Base-by-base conservation (phyloP, 2,113 vertebrate genomes). In the Prunella himalayana region DNA sequence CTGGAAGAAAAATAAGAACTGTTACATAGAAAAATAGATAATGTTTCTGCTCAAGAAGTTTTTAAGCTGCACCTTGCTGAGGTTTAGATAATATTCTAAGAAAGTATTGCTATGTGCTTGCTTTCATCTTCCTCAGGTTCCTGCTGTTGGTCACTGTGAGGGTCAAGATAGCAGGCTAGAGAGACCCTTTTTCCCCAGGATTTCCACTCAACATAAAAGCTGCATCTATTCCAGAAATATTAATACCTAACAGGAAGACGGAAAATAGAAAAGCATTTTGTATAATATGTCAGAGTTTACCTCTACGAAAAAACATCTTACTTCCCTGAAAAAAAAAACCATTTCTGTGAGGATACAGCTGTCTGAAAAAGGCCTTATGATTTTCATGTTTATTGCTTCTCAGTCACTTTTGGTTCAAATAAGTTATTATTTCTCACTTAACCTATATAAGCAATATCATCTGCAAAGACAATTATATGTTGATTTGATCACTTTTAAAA, bases 1-100 rank as follows among this genome's bases (percentile, higher is more conserved):
- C 65, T 66, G 69, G 85, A 96, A 95, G 28, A 73, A 71, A 63
- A 93, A 35, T 44, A 13, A 75, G 21, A 54, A 59, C 68, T 17
- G 31, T 31, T 76, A 33, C 35, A 71, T 42, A 61, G 50, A 69
- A 56, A 78, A 78, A 66, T 25, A 61, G 50, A 82, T 66, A 88
- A 63, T 2, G 2, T 19, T 83, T 82, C 31, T 68, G 11, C 50
- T 72, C 13, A 65, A 47, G 21, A 54, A 47, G 31, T 13, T 76
- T 86, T 60, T 60, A 28, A 86, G 24, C 45, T 80, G n/a, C 16
- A 16, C 61, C 39, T 86, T 91, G 30, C 30, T 88, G 33, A 80
- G 14, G n/a, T 64, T 50, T 53, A 73, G 92, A 90, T 82, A 61
- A 63, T 49, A 63, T 59, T 87, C 37, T 60, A n/a, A 37, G 70